phyloP scores from a whole-genome alignment of 30 jellyfish, hydroid and myxozoan genomes.

The Hydra vulgaris region DNA sequence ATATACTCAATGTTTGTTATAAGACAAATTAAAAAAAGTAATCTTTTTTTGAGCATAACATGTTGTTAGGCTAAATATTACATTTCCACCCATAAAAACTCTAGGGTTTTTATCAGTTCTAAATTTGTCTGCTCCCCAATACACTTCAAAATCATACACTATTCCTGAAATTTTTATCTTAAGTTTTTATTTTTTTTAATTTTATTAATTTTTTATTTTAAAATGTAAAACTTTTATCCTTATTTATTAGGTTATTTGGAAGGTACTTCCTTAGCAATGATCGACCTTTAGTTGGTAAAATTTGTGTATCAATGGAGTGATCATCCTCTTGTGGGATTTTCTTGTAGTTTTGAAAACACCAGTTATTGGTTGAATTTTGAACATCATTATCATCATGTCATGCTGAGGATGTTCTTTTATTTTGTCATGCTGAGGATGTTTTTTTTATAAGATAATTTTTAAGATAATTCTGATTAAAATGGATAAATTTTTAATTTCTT shows the following conservation, averaged over 20 bases:
- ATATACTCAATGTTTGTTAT: too few species aligned
- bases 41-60: too few species aligned
- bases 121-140: neutral
- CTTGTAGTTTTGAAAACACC: neutral
- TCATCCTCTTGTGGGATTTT: neutral
- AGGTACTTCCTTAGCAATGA: neutral
- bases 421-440: neutral
- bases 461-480: too few species aligned
- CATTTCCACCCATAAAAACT: neutral
- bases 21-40: too few species aligned
- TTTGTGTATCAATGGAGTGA: neutral
- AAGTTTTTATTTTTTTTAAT: too few species aligned
- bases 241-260: neutral
- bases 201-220: too few species aligned
- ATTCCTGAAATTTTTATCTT: neutral
- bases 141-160: neutral
- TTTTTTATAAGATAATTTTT: neutral
- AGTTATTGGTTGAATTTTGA: neutral
- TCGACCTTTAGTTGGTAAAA: neutral
- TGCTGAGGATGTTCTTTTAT: neutral
- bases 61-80: too few species aligned
- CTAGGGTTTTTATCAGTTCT: neutral
- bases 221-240: too few species aligned
- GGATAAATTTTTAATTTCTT: too few species aligned
- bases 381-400: neutral